Evolutionary conservation across 2,797 vertebrate species (phyloP), one percentile per base, ranked within the genome.

Genomic region (Phylloscopus collybita): DNA sequence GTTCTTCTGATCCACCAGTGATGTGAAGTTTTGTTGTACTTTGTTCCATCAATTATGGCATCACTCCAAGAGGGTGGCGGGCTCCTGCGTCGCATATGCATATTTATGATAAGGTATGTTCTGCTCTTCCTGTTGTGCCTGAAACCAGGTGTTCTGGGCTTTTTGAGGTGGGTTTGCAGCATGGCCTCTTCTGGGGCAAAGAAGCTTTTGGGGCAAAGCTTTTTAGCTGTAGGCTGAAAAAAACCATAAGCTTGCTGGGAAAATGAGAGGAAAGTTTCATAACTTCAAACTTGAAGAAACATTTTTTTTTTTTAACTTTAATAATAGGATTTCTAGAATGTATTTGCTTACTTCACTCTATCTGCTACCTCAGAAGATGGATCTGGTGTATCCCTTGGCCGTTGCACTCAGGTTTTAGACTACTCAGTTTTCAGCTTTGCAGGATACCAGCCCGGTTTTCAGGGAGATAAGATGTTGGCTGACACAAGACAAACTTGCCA

Each of bases 11-110:
- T 92, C 93, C 82, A 95, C 60, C 44, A 40, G 80, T 84, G 64
- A 86, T 76, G 78, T 92, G 94, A 97, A 91, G 91, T 94, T 95
- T 95, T 92, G 95, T 97, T 97, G 89, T 92, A 69, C 87, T 88
- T 95, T 71, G 57, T 81, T 87, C 85, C 27, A 2, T 93, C 92
- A 96, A 34, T 93, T 88, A 56, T 89, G 91, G 92, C 96, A 93
- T 83, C 84, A 70, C 85, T 92, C 94, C 86, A 89, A 92, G 86
- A 61, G 90, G 60, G 90, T 80, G 22, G 93, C 70, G 56, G 79
- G 84, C 80, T 89, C 88, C 47, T 13, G 75, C 54, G 40, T 83
- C 8, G 40, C 71, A 29, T 75, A 75, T 93, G 80, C 53, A 71
- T 93, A 95, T 92, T 95, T 84, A 92, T 75, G 64, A 80, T 54